Evolutionary conservation across 1,140 invertebrate species (phyloP), one percentile per base, ranked within the genome.

Genomic region (Steinernema khuongi): DNA sequence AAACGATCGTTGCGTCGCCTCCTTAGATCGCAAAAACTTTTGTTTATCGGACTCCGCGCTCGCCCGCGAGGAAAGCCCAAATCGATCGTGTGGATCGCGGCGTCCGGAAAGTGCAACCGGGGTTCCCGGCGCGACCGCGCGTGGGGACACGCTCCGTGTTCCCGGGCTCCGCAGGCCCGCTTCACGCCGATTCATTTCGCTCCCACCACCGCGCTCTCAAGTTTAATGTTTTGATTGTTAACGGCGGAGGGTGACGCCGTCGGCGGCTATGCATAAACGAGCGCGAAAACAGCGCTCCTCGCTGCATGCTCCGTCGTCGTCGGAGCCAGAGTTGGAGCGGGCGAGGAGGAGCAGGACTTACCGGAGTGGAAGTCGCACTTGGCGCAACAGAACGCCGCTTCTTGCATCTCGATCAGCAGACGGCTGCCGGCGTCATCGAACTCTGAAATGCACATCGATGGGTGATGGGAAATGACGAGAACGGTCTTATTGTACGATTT

Each of bases 361-460:
- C 73, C 33, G 0, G 73, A 75, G 22, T 75, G 36, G 60, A 74
- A 74, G 73, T 74, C 73, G 73, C 73, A 74, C 22, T 74, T 19
- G n/a, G 30, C 74, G 31, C 73, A 74, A 41, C 74, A 74, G 71
- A 74, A 74, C 26, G 73, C 73, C 26, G 74, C 73, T 60, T 74
- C 73, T 22, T 41, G 28, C 73, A 74, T 74, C 18, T 31, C 36
- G 17, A 76, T 60, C 73, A 74, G 71, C 11, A 60, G 4, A n/a
- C 50, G 50, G 50, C 19, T 7, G 7, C 7, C 22, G 50, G 14
- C 50, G 26, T 60, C 50, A n/a, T 41, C 36, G 36, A n/a, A 41
- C 36, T 11, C 36, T 41, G 50, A 60, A 60, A 26, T 60, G n/a
- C n/a, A n/a, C n/a, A n/a, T n/a, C n/a, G n/a, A n/a, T n/a, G n/a